Percentiles rank a stretch among this genome's conserved stretches.
phyloP scores from a whole-genome alignment of 1,140 invertebrate genomes.

The Lepidostoma basale region DNA sequence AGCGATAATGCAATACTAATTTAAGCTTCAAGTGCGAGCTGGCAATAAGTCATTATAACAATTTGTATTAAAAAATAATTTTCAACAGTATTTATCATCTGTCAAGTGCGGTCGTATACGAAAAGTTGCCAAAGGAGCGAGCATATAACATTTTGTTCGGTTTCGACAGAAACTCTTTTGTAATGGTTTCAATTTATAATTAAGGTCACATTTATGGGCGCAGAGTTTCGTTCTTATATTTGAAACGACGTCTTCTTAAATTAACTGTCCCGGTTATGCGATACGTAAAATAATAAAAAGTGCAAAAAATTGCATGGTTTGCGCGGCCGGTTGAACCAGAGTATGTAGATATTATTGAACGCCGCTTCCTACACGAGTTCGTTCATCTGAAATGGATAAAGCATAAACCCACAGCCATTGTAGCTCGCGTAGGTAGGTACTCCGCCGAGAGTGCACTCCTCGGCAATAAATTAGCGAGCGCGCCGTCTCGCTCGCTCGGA shows the following conservation, averaged over 20 bases:
- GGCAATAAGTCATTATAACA: too few species aligned
- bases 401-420: background rate
- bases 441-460: background rate
- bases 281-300: too few species aligned
- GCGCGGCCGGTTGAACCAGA: too few species aligned
- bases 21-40: too few species aligned
- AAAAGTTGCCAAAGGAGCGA: constrained; percentile 14
- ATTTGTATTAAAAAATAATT: too few species aligned
- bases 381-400: background rate
- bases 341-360: too few species aligned
- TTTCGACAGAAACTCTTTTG: constrained; percentile 26
- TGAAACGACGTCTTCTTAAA: constrained; percentile 1
- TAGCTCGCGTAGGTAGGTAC: background rate
- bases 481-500: background rate
- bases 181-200: constrained; percentile 29
- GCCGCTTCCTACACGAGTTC: background rate
- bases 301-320: too few species aligned
- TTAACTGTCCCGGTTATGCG: too few species aligned
- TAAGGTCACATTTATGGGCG: constrained; percentile 22
- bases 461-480: background rate
- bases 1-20: too few species aligned
- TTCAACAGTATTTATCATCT: background rate
- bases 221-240: constrained; percentile 8
- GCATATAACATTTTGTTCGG: constrained; percentile 15
- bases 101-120: background rate